phyloP scores from a whole-genome alignment of 2,797 vertebrate species.

The Pseudocheirus occidentalis region DNA sequence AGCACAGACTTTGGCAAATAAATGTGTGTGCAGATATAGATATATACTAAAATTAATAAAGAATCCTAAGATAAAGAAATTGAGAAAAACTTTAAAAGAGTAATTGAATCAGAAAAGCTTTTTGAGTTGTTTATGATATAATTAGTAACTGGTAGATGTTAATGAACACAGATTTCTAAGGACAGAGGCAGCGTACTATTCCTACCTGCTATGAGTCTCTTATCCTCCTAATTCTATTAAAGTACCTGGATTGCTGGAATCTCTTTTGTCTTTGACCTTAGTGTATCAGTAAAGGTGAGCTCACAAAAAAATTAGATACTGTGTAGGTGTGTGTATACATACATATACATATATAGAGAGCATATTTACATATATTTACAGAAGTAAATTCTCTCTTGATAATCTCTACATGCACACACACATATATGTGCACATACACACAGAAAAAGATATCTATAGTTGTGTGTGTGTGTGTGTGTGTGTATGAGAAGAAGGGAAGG shows the following conservation, averaged over 20 bases:
- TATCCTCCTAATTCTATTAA: neutral
- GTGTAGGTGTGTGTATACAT: neutral
- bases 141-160: neutral
- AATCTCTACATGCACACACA: neutral
- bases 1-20: neutral
- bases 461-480: too few species aligned
- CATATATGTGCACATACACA: neutral
- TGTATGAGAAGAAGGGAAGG: neutral
- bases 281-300: neutral
- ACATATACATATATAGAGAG: neutral
- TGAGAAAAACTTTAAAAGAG: neutral
- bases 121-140: slow-evolving; percentile 27
- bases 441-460: neutral
- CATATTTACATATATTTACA: neutral
- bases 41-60: neutral
- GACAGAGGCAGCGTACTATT: neutral
- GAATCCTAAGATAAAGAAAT: slow-evolving; percentile 47
- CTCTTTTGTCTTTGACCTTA: neutral
- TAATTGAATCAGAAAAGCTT: slow-evolving; percentile 5
- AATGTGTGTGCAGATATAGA: neutral
- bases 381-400: neutral
- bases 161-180: neutral
- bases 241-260: neutral
- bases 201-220: neutral
- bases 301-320: neutral